phyloP scores from a whole-genome alignment of 1,140 invertebrate genomes.

The Drosophila quadrilineata region DNA sequence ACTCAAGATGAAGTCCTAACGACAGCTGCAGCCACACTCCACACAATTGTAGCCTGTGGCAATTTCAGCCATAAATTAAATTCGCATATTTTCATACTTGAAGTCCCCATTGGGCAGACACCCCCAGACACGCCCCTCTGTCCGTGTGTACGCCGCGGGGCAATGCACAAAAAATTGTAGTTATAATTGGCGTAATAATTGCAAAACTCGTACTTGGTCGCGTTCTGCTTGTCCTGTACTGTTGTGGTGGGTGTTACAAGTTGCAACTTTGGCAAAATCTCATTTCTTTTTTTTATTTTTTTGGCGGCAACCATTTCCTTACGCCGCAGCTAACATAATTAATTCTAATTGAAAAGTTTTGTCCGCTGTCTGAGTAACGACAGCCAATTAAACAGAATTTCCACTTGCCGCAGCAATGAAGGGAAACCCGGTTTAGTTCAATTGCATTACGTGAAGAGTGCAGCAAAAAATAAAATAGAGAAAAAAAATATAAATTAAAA shows the following conservation, averaged over 20 bases:
- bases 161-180: constrained; percentile 47
- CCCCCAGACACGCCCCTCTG: neutral
- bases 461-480: too few species aligned
- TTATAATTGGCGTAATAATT: constrained; percentile 69
- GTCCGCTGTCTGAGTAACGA: constrained; percentile 35
- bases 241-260: neutral
- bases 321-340: constrained; percentile 51
- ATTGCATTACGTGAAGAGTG: constrained; percentile 49
- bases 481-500: constrained; percentile 40
- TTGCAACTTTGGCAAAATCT: constrained; percentile 26
- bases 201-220: constrained; percentile 6
- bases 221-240: too few species aligned
- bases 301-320: neutral
- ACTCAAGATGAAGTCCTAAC: neutral
- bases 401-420: neutral
- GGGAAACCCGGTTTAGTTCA: constrained; percentile 11
- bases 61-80: constrained; percentile 25
- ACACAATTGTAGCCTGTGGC: constrained; percentile 19
- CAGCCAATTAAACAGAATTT: constrained; percentile 56
- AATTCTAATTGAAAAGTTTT: constrained; percentile 69
- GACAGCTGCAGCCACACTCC: neutral
- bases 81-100: constrained; percentile 17
- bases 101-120: neutral
- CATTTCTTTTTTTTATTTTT: constrained; percentile 16
- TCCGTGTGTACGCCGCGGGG: neutral